Conservation (phyloP, 2,888 invertebrate species). For the Dolichopus griseipennis region DNA sequence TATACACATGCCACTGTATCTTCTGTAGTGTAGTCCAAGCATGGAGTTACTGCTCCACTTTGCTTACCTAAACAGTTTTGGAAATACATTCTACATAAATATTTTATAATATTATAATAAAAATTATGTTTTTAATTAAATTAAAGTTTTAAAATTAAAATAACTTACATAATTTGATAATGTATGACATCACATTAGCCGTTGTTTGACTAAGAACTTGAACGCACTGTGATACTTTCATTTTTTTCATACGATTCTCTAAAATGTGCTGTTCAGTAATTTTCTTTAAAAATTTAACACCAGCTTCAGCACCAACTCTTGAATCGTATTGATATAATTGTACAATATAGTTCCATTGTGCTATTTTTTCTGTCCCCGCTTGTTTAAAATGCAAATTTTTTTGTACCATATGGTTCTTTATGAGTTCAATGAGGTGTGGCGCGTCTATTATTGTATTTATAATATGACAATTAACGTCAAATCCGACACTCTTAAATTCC, state of each 20-base stretch:
- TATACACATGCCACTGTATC: not conserved
- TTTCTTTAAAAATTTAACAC: not conserved
- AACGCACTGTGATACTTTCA: conserved; percentile 5
- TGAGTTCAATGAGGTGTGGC: not conserved
- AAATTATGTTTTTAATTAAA: too few relatives aligned
- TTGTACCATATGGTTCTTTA: not conserved
- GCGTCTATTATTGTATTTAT: not conserved
- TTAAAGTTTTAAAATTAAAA: too few relatives aligned
- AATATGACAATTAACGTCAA: not conserved
- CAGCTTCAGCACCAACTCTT: not conserved
- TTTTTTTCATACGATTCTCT: not conserved
- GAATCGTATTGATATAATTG: not conserved
- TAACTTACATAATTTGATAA: not conserved
- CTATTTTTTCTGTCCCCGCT: not conserved
- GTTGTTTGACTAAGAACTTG: not conserved
- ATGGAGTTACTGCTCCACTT: too few relatives aligned
- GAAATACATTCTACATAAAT: too few relatives aligned
- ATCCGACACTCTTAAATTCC: not conserved
- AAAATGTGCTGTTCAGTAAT: not conserved
- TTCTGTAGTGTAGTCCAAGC: too few relatives aligned
- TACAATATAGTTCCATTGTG: not conserved
- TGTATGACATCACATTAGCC: not conserved
- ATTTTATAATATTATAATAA: too few relatives aligned
- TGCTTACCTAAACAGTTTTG: too few relatives aligned
- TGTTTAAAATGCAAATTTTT: not conserved